Conservation (phyloP, 2,113 vertebrate genomes). For the Serinus canaria region DNA sequence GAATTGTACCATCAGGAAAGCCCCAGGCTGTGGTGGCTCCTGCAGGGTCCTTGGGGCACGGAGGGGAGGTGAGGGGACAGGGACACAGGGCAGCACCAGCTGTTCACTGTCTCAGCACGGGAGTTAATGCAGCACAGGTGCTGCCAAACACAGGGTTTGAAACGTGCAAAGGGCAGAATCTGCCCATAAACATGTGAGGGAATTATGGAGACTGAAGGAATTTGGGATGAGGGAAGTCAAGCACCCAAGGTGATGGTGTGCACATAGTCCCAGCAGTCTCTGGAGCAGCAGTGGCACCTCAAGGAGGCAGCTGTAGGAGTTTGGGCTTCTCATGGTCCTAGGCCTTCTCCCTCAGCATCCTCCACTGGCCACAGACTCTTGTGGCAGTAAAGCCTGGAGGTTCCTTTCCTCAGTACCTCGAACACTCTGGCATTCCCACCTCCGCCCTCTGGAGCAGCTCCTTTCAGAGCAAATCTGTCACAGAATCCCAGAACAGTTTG, state of each 20-base stretch:
- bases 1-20: not conserved
- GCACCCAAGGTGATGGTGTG: not conserved
- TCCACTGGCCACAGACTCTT: not conserved
- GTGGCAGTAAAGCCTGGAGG: not conserved
- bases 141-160: not conserved
- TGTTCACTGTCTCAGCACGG: not conserved
- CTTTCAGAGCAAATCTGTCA: not conserved
- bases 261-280: not conserved
- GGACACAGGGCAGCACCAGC: not conserved
- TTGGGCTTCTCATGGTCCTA: not conserved
- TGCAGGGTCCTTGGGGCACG: not conserved
- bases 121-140: not conserved
- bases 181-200: not conserved
- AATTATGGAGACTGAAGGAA: not conserved
- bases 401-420: not conserved
- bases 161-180: not conserved
- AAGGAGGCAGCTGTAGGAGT: accelerated
- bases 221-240: not conserved
- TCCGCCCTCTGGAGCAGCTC: not conserved
- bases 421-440: not conserved
- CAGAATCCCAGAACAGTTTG: not conserved
- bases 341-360: not conserved
- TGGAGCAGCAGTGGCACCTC: not conserved
- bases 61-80: not conserved
- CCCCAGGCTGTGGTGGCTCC: not conserved